A percentile compares a stretch with the other conserved stretches of the same genome.
Evolutionary conservation across 1,140 invertebrate species (phyloP).

Genomic region (Samia ricini): DNA sequence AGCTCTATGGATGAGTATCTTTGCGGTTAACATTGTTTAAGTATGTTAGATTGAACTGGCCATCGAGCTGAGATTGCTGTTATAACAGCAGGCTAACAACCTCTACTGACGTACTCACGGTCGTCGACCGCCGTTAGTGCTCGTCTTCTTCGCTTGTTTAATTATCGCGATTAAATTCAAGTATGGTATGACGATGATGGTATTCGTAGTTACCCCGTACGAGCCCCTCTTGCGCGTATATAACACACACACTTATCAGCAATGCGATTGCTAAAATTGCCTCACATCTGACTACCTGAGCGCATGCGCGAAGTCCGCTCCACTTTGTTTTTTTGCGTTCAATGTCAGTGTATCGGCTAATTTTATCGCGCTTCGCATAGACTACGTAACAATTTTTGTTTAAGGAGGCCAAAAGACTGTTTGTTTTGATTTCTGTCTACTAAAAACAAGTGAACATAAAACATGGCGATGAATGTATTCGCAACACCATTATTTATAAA

Average conservation of each 20-base stretch:
- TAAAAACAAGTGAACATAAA: conserved; percentile 38
- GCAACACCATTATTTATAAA: conserved; percentile 7
- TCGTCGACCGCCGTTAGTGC: conserved; percentile 38
- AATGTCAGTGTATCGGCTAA: conserved; percentile 75
- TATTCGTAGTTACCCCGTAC: conserved; percentile 26
- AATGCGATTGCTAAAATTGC: conserved; percentile 50
- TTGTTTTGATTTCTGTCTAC: conserved; percentile 64
- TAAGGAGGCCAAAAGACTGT: conserved; percentile 62
- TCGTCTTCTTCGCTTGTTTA: conserved; percentile 41
- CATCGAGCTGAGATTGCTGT: not conserved
- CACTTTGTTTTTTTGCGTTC: conserved; percentile 72
- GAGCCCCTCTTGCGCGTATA: conserved; percentile 40
- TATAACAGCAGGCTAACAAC: conserved; percentile 35
- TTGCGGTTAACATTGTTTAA: not conserved
- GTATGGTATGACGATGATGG: too few species aligned
- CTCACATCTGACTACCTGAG: conserved; percentile 49
- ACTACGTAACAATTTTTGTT: conserved; percentile 63
- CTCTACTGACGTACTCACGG: conserved; percentile 33
- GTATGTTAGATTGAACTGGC: not conserved
- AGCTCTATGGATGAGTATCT: not conserved
- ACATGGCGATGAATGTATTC: conserved; percentile 27
- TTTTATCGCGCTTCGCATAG: conserved; percentile 66
- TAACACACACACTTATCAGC: conserved; percentile 29
- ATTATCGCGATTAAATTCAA: conserved; percentile 36
- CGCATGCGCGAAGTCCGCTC: conserved; percentile 58